A percentile compares a stretch with the other conserved stretches of the same genome.
Evolutionary conservation across 1,140 invertebrate species (phyloP).

Genomic region (Drosophila bocqueti): DNA sequence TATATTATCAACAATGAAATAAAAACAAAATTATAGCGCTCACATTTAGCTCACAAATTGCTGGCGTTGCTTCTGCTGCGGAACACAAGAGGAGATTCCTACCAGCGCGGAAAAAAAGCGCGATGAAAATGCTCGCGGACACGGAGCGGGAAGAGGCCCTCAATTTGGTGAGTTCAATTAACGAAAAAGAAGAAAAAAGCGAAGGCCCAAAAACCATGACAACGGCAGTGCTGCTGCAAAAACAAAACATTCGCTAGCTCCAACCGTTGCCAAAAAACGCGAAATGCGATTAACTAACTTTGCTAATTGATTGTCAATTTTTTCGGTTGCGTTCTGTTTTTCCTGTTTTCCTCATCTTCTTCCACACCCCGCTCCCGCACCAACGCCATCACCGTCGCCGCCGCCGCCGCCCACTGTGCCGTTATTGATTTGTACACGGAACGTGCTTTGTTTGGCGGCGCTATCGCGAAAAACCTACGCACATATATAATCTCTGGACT

Average conservation of each 20-base stretch:
- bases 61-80: conserved; percentile 60
- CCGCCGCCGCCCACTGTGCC: conserved; percentile 38
- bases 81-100: conserved; percentile 69
- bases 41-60: conserved; percentile 61
- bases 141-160: conserved; percentile 93
- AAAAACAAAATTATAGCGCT: conserved; percentile 73
- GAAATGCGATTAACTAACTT: conserved; percentile 44
- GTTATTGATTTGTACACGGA: conserved; percentile 82
- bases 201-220: conserved; percentile 42
- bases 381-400: conserved; percentile 18
- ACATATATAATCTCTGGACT: conserved; percentile 38
- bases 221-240: conserved; percentile 23
- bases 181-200: neutral
- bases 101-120: conserved; percentile 77
- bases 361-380: conserved; percentile 15
- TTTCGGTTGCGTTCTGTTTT: conserved; percentile 56
- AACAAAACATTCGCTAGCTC: conserved; percentile 8
- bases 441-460: conserved; percentile 72
- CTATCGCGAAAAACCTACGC: conserved; percentile 36
- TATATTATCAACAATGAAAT: conserved; percentile 35
- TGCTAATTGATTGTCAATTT: conserved; percentile 54
- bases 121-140: conserved; percentile 88
- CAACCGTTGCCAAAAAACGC: conserved; percentile 26
- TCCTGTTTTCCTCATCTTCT: conserved; percentile 35
- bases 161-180: conserved; percentile 89